phyloP scores from a whole-genome alignment of 2,113 vertebrate genomes.

The Equus przewalskii region DNA sequence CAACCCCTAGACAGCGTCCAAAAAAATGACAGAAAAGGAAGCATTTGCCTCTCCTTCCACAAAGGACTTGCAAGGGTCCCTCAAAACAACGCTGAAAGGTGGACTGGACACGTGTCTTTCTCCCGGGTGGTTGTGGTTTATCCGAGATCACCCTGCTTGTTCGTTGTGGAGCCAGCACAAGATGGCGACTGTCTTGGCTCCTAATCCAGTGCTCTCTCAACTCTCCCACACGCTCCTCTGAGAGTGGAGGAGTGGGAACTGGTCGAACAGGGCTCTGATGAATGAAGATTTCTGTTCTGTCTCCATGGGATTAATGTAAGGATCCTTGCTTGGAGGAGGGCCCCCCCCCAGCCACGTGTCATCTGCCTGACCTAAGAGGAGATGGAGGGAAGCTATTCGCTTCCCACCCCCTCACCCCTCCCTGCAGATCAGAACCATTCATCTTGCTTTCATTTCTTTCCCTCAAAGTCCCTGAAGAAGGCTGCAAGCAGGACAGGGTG shows the following conservation, averaged over 20 bases:
- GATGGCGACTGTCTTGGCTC: accelerated
- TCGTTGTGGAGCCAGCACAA: not conserved
- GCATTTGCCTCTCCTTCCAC: not conserved
- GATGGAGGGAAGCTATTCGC: not conserved
- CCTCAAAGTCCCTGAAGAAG: not conserved
- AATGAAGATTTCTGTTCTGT: not conserved
- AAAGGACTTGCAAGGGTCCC: not conserved
- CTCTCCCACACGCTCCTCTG: not conserved
- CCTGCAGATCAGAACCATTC: not conserved
- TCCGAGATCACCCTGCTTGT: not conserved
- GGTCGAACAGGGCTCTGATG: not conserved
- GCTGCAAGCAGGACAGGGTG: not conserved
- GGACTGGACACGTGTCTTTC: accelerated
- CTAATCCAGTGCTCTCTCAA: not conserved
- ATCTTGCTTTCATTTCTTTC: not conserved
- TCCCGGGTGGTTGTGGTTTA: not conserved
- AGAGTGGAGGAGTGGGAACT: not conserved
- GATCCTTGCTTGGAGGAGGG: not conserved
- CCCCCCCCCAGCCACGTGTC: not conserved
- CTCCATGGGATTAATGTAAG: not conserved
- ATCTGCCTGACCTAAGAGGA: not conserved
- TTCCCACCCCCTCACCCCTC: not conserved
- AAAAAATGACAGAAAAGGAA: not conserved
- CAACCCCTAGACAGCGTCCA: not conserved
- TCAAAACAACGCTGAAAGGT: not conserved